Evolutionary conservation across 2,797 vertebrate species (phyloP), one percentile per base, ranked within the genome.

Genomic region (Liasis olivaceus): DNA sequence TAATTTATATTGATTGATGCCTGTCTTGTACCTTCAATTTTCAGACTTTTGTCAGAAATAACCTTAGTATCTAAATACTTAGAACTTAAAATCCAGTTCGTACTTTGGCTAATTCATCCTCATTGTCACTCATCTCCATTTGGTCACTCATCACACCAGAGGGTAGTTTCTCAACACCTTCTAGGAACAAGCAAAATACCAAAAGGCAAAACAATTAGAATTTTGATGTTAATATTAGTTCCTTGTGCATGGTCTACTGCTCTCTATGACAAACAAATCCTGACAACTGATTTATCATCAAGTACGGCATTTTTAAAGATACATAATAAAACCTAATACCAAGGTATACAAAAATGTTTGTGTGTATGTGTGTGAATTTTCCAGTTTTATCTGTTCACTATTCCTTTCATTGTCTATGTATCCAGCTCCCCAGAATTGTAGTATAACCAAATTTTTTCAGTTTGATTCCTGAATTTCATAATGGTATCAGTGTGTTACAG

Each of bases 171-270:
- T 94, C 90, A 42, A 89, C 13, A 63, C 12, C 2, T 54, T 91
- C 98, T 97, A 92, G 84, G 42, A 96, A 96, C 0, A 93, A 42
- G 42, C n/a, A 94, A 92, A 95, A 94, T n/a, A 93, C 77, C 42
- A 91, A 14, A 90, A 90, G 88, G 5, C 90, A 85, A 81, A 26
- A 88, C 31, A 8, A 63, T 72, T n/a, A 84, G n/a, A 20, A 60
- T 69, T 51, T 28, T 5, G 24, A 59, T 26, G 54, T 47, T 54
- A 87, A n/a, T 58, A 63, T 86, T 20, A 36, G 42, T 17, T 51
- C 4, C 20, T 77, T n/a, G 36, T 72, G 7, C 28, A n/a, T 85
- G 60, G 51, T 36, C 2, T 59, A 66, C 22, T 69, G n/a, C 31
- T 31, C 11, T 85, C 28, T 36, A 47, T 20, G 14, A 0, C 12